Evolutionary conservation across 2,888 invertebrate genomes (phyloP).

Genomic region (Sepioteuthis lessoniana): DNA sequence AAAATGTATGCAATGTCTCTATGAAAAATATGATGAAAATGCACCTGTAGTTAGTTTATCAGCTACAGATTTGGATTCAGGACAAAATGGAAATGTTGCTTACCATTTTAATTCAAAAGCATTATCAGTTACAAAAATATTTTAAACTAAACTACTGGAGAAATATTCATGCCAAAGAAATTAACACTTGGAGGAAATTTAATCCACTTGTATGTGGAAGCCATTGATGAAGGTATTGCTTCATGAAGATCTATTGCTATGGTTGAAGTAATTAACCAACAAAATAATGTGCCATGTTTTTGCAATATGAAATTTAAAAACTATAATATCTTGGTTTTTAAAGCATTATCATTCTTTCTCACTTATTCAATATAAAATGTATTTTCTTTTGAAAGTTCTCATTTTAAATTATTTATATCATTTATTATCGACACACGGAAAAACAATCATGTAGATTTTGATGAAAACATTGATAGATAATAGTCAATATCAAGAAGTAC

Average conservation of each 20-base stretch:
- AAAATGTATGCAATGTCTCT: not conserved
- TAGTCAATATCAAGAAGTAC: no score
- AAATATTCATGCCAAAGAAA: not conserved
- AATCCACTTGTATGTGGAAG: not conserved
- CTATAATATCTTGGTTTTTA: no score
- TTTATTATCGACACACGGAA: no score
- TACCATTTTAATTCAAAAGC: conserved; percentile 33
- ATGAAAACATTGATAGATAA: no score
- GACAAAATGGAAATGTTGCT: no score
- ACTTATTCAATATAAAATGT: no score
- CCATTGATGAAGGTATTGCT: not conserved
- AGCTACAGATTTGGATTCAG: not conserved
- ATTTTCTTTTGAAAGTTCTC: no score
- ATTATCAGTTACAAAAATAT: not conserved
- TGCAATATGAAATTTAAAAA: no score
- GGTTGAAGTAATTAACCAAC: not conserved
- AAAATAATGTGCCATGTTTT: conserved; percentile 5
- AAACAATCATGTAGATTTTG: no score
- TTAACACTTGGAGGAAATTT: not conserved
- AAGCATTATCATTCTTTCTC: no score
- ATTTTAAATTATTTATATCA: no score
- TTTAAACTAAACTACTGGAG: not conserved
- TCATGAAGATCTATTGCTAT: not conserved
- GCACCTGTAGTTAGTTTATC: not conserved
- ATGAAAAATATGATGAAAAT: not conserved